A percentile compares a stretch with the other conserved stretches of the same genome.
phyloP scores from a whole-genome alignment of 1,140 invertebrate species.

The Pinna nobilis region DNA sequence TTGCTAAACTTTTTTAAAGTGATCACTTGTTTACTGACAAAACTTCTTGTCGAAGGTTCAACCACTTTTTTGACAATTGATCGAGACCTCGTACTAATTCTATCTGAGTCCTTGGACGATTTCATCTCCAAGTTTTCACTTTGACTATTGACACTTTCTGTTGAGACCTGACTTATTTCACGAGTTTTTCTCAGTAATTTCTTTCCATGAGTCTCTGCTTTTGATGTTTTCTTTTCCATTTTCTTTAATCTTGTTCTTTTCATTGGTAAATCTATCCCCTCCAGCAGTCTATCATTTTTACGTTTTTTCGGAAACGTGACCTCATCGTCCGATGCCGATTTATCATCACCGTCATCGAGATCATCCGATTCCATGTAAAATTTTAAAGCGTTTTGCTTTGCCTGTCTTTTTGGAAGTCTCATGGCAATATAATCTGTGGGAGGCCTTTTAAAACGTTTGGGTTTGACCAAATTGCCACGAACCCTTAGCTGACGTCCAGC shows the following conservation, averaged over 20 bases:
- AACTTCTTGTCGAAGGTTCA: too few relatives aligned
- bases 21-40: background rate
- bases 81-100: constrained; percentile 13
- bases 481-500: background rate
- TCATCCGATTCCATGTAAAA: constrained; percentile 33
- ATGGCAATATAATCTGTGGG: constrained; percentile 31
- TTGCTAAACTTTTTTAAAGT: too few relatives aligned
- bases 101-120: background rate
- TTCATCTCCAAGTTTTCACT: constrained; percentile 3
- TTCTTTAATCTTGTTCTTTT: constrained; percentile 26
- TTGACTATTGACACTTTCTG: constrained; percentile 14
- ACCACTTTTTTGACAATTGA: too few relatives aligned
- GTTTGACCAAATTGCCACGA: background rate
- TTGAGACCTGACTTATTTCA: background rate
- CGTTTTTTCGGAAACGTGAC: constrained; percentile 13
- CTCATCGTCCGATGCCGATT: constrained; percentile 1
- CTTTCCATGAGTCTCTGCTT: constrained; percentile 26
- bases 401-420: constrained; percentile 34
- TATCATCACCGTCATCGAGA: constrained; percentile 18
- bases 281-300: constrained; percentile 6
- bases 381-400: constrained; percentile 23
- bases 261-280: constrained; percentile 8
- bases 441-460: constrained; percentile 7
- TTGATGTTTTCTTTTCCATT: constrained; percentile 18
- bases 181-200: constrained; percentile 9